These are phyloP conservation scores for Xylocopa sonorina DNA, from an alignment of 1,140 invertebrate species.

Conservation along the genomic window DNA sequence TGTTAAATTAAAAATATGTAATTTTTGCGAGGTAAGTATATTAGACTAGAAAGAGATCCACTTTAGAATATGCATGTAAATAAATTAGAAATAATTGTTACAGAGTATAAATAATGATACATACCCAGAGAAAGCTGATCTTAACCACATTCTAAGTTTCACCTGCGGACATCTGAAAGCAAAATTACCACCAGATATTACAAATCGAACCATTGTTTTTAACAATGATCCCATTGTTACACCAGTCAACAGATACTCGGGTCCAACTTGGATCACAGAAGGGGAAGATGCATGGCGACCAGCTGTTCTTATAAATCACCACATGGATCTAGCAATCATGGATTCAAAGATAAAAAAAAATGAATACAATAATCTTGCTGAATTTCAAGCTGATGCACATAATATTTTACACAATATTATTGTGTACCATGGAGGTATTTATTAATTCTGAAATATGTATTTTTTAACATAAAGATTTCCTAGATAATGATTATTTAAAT, in stretches of 20 bases:
- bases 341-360: constrained; percentile 74
- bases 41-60: neutral
- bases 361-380: constrained; percentile 75
- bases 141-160: constrained; percentile 77
- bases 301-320: constrained; percentile 76
- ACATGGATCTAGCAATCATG: constrained; percentile 79
- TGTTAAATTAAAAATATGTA: constrained; percentile 69
- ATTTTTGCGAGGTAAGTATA: constrained; percentile 74
- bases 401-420: constrained; percentile 79
- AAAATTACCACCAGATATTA: constrained; percentile 77
- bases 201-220: constrained; percentile 76
- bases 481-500: neutral
- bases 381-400: constrained; percentile 78
- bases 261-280: constrained; percentile 77
- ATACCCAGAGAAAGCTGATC: constrained; percentile 68
- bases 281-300: constrained; percentile 78
- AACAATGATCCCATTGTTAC: constrained; percentile 67
- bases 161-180: constrained; percentile 79
- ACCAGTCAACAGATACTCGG: constrained; percentile 71
- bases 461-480: neutral
- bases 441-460: neutral
- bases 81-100: constrained; percentile 43
- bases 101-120: constrained; percentile 73
- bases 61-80: neutral
- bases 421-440: constrained; percentile 76